These are phyloP conservation scores for Larimichthys crocea DNA, from an alignment of 2,113 vertebrate species.

Conservation along the genomic window DNA sequence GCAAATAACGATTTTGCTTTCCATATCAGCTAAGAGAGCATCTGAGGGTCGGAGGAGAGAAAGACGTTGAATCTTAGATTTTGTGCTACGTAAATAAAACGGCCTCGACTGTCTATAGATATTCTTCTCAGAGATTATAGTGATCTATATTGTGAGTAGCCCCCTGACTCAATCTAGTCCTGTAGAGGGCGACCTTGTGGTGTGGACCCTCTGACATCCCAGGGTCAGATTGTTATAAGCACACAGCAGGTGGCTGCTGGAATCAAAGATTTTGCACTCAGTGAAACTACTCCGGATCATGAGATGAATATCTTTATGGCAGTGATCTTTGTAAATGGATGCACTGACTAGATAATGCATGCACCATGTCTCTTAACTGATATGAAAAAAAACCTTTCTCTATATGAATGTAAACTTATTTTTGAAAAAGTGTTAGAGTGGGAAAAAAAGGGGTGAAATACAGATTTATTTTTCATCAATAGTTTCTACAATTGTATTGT, in stretches of 20 bases:
- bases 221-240: neutral
- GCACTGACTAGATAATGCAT: too few relatives aligned
- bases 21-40: neutral
- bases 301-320: neutral
- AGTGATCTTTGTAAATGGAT: neutral
- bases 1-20: neutral
- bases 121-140: neutral
- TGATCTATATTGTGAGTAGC: neutral
- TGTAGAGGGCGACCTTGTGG: conserved; percentile 61
- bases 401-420: too few relatives aligned
- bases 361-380: neutral
- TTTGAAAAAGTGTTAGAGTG: too few relatives aligned
- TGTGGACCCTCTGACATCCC: conserved; percentile 18
- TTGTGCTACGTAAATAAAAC: neutral
- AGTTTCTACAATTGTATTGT: neutral
- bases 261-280: neutral
- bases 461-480: neutral
- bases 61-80: neutral
- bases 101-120: too few relatives aligned
- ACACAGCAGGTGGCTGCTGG: conserved; percentile 6
- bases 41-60: neutral
- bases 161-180: neutral
- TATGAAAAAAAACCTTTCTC: neutral
- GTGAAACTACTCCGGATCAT: too few relatives aligned
- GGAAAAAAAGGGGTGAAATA: too few relatives aligned